Evolutionary conservation across 2,888 invertebrate species (phyloP).

Genomic region (Arge pagana): DNA sequence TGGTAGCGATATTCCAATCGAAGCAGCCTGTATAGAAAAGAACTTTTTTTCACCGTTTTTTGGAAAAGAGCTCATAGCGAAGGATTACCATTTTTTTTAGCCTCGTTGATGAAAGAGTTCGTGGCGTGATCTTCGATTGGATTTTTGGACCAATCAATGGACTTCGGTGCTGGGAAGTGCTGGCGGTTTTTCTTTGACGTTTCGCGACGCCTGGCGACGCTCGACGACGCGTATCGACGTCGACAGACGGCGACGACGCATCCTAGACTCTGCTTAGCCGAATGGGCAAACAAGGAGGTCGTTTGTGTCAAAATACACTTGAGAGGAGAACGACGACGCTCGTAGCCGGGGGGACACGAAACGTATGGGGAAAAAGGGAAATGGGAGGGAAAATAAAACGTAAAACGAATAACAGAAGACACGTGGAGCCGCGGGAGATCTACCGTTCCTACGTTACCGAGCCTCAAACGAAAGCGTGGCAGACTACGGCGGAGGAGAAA

Average conservation of each 20-base stretch:
- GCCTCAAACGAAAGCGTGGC: conserved; percentile 15
- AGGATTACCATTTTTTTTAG: no score
- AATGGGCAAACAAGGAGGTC: conserved; percentile 35
- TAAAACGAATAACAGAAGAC: conserved; percentile 34
- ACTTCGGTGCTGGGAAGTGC: no score
- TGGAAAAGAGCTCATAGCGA: no score
- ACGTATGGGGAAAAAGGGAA: background rate
- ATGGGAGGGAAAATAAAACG: background rate
- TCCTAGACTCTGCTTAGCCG: conserved; percentile 30
- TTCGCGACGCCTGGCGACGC: conserved; percentile 46
- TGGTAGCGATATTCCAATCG: no score
- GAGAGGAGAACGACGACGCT: conserved; percentile 21
- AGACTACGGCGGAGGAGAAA: conserved; percentile 11
- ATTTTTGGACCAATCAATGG: no score
- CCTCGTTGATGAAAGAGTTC: no score
- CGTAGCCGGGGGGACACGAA: background rate
- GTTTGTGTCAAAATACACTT: conserved; percentile 39
- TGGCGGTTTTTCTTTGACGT: conserved; percentile 17
- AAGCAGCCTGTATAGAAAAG: no score
- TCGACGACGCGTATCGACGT: conserved; percentile 49
- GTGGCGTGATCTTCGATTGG: no score
- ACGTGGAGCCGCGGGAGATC: conserved; percentile 29
- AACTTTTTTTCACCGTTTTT: no score
- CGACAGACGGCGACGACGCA: conserved; percentile 45
- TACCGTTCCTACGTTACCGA: conserved; percentile 6